phyloP scores from a whole-genome alignment of 2,888 invertebrate species.

The Xiphydria camelus region DNA sequence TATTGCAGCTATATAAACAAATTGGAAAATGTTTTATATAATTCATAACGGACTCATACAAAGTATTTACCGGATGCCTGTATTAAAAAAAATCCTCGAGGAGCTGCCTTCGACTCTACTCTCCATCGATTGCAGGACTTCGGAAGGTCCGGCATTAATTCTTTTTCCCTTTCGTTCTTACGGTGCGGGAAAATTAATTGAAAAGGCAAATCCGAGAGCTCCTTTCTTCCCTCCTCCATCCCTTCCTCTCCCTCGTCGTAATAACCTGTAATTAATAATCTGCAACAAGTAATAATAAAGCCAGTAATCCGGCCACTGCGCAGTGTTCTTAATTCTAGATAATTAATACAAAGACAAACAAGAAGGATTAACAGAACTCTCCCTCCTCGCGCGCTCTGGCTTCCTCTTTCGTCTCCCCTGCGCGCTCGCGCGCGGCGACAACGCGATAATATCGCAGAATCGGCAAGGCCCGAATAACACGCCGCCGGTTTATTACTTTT shows the following conservation, averaged over 20 bases:
- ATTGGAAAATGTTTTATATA: too few relatives aligned
- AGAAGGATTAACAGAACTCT: conserved; percentile 43
- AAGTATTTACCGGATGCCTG: too few relatives aligned
- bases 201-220: conserved; percentile 46
- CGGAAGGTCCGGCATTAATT: too few relatives aligned
- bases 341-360: conserved; percentile 58
- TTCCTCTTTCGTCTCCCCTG: conserved; percentile 24
- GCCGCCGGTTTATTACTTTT: too few relatives aligned
- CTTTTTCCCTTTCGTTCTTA: conserved; percentile 41
- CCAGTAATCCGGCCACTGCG: conserved; percentile 51
- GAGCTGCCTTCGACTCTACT: too few relatives aligned
- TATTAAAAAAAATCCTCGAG: too few relatives aligned
- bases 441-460: too few relatives aligned
- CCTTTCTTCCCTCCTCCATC: conserved; percentile 33
- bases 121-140: too few relatives aligned
- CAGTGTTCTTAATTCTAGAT: conserved; percentile 55
- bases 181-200: conserved; percentile 52
- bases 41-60: too few relatives aligned
- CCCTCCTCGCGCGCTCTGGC: conserved; percentile 15
- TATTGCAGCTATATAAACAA: too few relatives aligned
- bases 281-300: conserved; percentile 57
- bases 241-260: conserved; percentile 31
- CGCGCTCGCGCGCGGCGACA: too few relatives aligned
- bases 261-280: conserved; percentile 57
- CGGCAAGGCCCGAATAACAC: too few relatives aligned